Base-by-base conservation (phyloP, 2,113 vertebrate species). In the Psophia crepitans region DNA sequence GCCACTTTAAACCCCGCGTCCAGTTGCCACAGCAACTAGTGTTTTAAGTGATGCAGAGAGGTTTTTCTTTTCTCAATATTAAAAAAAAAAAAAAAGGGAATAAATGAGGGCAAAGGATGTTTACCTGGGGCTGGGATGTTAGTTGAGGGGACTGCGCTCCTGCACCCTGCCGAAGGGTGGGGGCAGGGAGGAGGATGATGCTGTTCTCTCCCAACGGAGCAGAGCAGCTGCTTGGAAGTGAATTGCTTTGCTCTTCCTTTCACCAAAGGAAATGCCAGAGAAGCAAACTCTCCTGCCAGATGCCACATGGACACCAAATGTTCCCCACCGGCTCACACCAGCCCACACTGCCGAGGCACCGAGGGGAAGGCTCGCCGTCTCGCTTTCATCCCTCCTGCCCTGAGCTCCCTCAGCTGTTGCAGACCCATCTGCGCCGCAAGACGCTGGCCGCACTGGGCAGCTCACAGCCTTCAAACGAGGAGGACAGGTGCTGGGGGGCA, bases 11-110 rank as follows among this genome's bases (percentile, higher is more conserved):
- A 87, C 56, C 19, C 69, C 1, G 24, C 7, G 8, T 96, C 97
- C 90, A 91, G 98, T 98, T 97, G 95, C 96, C 97, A 96, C 96
- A 97, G 98, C 93, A 97, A 98, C 98, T 90, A n/a, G 4, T 93
- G 96, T 93, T 76, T 92, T 53, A 74, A 97, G 86, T 73, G 94
- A 91, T 82, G 87, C 95, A 96, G 61, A 68, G 89, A 94, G 44
- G 26, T 27, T 28, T 53, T 28, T 49, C 27, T 53, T 53, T 28
- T 53, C 51, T 53, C 84, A 53, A 44, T 28, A 86, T 80, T 73
- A 7, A 33, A n/a, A 78, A 32, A 24, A 51, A 61, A 7, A 24
- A 24, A 76, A 30, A 11, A 65, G 32, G 11, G 56, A 83, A 28
- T 27, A 51, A 84, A 60, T 6, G 22, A 82, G 53, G 27, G 77